phyloP scores from a whole-genome alignment of 2,888 invertebrate species.

The Branchellion lobata region DNA sequence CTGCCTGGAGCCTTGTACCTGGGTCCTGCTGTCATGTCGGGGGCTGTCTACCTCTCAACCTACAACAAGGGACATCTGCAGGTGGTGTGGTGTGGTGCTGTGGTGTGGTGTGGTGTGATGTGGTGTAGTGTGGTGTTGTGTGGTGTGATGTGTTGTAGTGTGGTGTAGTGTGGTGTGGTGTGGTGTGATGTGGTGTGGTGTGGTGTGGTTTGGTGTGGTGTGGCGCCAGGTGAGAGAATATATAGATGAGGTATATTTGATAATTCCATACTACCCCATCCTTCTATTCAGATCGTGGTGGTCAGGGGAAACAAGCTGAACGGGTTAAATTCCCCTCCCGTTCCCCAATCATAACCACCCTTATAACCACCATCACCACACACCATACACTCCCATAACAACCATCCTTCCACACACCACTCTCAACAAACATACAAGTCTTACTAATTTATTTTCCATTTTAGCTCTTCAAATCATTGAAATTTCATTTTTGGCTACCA shows the following conservation, averaged over 20 bases:
- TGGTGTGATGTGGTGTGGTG: too few relatives aligned
- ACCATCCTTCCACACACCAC: too few relatives aligned
- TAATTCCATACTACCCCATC: too few relatives aligned
- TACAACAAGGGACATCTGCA: background rate
- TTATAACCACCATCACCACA: background rate
- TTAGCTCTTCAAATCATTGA: too few relatives aligned
- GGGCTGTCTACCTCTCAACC: slow-evolving; percentile 57
- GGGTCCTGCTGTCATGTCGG: slow-evolving; percentile 56
- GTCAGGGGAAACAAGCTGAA: background rate
- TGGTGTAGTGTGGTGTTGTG: background rate
- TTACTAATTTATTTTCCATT: too few relatives aligned
- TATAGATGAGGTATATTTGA: too few relatives aligned
- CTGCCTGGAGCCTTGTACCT: slow-evolving; percentile 57
- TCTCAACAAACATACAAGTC: too few relatives aligned
- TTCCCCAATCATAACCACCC: background rate
- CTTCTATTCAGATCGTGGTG: background rate
- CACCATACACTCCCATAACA: too few relatives aligned
- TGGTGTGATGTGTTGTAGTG: background rate
- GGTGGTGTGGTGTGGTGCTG: slow-evolving; percentile 40
- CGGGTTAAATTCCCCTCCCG: background rate
- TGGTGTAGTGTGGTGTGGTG: too few relatives aligned
- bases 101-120: background rate
- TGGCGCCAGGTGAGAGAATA: too few relatives aligned
- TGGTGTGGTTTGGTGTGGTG: too few relatives aligned
- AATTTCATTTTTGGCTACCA: too few relatives aligned